Evolutionary conservation across 1,140 invertebrate genomes (phyloP).

Genomic region (Vanessa atalanta): DNA sequence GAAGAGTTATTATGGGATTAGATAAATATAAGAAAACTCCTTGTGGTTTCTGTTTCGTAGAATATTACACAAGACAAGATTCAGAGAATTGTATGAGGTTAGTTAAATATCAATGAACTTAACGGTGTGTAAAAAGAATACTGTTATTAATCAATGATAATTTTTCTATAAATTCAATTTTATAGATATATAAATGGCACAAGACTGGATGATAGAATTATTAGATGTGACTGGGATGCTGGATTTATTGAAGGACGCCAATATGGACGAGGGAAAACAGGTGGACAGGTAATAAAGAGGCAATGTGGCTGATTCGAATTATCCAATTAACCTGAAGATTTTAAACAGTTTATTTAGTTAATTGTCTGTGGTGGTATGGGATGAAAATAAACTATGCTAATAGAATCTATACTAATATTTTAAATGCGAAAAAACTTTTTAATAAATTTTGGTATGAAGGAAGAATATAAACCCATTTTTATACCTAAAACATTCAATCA

Average conservation of each 20-base stretch:
- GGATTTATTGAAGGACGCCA: slow-evolving; percentile 99
- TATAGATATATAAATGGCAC: slow-evolving; percentile 96
- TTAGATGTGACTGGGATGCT: slow-evolving; percentile 99
- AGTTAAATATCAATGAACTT: slow-evolving; percentile 17
- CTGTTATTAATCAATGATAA: background rate
- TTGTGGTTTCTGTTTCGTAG: slow-evolving; percentile 99
- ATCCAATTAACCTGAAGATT: background rate
- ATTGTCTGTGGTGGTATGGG: too few relatives aligned
- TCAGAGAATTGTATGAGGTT: slow-evolving; percentile 95
- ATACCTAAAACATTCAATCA: too few relatives aligned
- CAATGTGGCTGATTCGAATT: background rate
- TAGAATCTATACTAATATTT: too few relatives aligned
- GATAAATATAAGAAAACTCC: slow-evolving; percentile 99
- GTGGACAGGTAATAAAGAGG: slow-evolving; percentile 91
- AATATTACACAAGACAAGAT: slow-evolving; percentile 95
- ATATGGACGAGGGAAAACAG: slow-evolving; percentile 98
- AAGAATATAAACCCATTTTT: too few relatives aligned
- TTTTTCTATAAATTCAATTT: slow-evolving; percentile 32
- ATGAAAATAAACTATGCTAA: too few relatives aligned
- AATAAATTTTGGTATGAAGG: too few relatives aligned
- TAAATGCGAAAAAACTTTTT: too few relatives aligned
- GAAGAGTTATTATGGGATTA: slow-evolving; percentile 98
- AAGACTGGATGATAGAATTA: slow-evolving; percentile 97
- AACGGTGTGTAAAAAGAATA: background rate
- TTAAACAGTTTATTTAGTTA: too few relatives aligned